Conservation (phyloP, 2,888 invertebrate species). For the Drosophila barbarae region DNA sequence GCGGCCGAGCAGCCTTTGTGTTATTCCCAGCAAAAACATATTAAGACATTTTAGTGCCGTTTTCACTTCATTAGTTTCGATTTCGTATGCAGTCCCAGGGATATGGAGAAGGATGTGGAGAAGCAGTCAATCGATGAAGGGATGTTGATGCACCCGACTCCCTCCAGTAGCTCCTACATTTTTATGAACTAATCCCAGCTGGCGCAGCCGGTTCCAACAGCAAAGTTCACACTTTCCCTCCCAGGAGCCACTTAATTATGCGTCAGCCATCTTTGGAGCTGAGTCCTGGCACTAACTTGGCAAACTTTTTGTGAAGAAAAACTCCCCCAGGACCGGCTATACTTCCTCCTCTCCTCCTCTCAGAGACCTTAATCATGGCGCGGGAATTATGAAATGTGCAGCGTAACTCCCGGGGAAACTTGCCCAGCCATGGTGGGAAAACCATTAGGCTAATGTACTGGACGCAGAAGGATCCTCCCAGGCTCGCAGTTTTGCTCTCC, state of each 20-base stretch:
- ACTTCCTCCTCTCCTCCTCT: not conserved
- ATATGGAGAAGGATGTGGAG: not conserved
- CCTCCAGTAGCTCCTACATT: not conserved
- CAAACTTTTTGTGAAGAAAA: constrained; percentile 55
- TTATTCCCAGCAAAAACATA: constrained; percentile 48
- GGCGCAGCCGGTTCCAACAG: constrained; percentile 17
- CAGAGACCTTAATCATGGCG: constrained; percentile 55
- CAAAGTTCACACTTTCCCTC: constrained; percentile 32
- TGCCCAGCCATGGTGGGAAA: constrained; percentile 20
- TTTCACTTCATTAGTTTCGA: constrained; percentile 77
- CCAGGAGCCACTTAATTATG: constrained; percentile 54
- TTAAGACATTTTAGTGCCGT: constrained; percentile 73
- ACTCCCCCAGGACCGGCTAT: constrained; percentile 30
- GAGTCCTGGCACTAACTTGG: constrained; percentile 48
- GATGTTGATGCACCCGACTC: constrained; percentile 7
- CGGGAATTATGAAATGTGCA: constrained; percentile 72
- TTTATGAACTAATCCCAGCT: constrained; percentile 34
- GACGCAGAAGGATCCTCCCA: constrained; percentile 11
- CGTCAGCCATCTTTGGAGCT: constrained; percentile 45
- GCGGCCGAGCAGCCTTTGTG: constrained; percentile 11
- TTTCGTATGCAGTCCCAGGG: constrained; percentile 44
- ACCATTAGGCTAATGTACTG: constrained; percentile 71
- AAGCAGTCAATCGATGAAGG: not conserved
- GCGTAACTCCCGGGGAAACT: constrained; percentile 51
- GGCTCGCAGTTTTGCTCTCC: not conserved